A percentile compares a stretch with the other conserved stretches of the same genome.
These are phyloP conservation scores for Brachymystax lenok DNA, from an alignment of 2,797 vertebrate genomes.

Conservation along the genomic window DNA sequence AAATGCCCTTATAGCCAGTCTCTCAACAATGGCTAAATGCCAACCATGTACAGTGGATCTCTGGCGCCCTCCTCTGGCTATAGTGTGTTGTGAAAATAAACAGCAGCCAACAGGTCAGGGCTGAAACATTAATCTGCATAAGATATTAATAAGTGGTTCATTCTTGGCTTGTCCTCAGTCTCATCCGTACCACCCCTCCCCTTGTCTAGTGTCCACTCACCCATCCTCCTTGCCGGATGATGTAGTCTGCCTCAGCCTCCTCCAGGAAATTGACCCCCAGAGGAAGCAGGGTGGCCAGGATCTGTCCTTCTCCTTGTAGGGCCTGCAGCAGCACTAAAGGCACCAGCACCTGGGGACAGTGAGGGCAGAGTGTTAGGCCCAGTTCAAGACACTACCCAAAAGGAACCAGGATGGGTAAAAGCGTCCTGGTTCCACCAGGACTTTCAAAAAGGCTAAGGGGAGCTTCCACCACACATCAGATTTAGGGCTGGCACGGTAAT, in stretches of 20 bases:
- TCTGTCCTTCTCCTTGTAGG: slow-evolving; percentile 77
- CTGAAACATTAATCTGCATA: background rate
- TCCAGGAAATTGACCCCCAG: slow-evolving; percentile 86
- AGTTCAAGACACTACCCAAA: background rate
- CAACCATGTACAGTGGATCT: slow-evolving; percentile 27
- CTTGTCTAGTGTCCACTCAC: slow-evolving; percentile 73
- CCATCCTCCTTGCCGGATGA: slow-evolving; percentile 94
- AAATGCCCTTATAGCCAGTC: too few relatives aligned
- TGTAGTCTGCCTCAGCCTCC: slow-evolving; percentile 82
- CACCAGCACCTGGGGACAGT: slow-evolving; percentile 81
- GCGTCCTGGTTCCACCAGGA: background rate
- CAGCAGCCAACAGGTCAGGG: background rate
- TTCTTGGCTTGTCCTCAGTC: background rate
- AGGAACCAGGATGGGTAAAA: background rate
- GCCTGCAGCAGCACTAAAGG: slow-evolving; percentile 87
- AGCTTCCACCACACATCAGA: background rate
- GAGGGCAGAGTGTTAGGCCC: background rate
- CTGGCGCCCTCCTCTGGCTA: slow-evolving; percentile 51
- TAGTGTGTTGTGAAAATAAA: background rate
- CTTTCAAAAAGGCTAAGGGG: background rate
- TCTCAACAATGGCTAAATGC: background rate
- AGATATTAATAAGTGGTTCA: background rate
- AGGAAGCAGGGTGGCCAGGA: slow-evolving; percentile 75
- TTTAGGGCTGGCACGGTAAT: background rate
- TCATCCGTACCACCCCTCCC: background rate